Base-by-base conservation (phyloP, 2,113 vertebrate genomes). In the Macquaria ambigua region DNA sequence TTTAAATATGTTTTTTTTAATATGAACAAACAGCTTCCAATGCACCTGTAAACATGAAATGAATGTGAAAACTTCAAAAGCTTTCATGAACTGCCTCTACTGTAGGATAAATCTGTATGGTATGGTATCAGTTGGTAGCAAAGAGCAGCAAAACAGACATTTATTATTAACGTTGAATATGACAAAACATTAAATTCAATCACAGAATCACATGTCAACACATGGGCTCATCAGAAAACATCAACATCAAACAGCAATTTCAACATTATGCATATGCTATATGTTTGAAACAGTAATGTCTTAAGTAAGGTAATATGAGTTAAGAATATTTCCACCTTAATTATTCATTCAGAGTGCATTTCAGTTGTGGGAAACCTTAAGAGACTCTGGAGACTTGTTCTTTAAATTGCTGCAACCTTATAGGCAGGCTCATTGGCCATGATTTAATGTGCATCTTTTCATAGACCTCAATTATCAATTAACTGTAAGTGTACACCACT, bases 401-500 rank as follows among this genome's bases (percentile, higher is more conserved):
- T 86, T 89, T 87, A 88, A 90, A 91, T 87, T 64, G 81, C 92
- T 87, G 88, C 86, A 93, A 90, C 88, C 85, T 83, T 91, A 92
- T 88, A 91, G 85, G 86, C 90, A 82, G 83, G 67, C 89, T 93
- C 83, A 71, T 82, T 91, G 92, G 83, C 88, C 66, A 63, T 90
- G 91, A 93, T 89, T 91, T 93, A 91, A 89, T 89, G 92, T 86
- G 90, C 92, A 93, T 94, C 93, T 93, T 90, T 93, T 92, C 90
- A 93, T 90, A 93, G 89, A 93, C 89, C 89, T 92, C 93, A 88
- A 77, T 92, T 91, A 94, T 95, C 92, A 93, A 93, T 93, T 93
- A 92, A 88, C 81, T 90, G 88, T 92, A 92, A 93, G 90, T 90
- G 82, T 84, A 84, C 84, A 93, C 93, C 90, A 81, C 82, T 80